Conservation (phyloP, 2,797 vertebrate species). For the Muscicapa comitata region DNA sequence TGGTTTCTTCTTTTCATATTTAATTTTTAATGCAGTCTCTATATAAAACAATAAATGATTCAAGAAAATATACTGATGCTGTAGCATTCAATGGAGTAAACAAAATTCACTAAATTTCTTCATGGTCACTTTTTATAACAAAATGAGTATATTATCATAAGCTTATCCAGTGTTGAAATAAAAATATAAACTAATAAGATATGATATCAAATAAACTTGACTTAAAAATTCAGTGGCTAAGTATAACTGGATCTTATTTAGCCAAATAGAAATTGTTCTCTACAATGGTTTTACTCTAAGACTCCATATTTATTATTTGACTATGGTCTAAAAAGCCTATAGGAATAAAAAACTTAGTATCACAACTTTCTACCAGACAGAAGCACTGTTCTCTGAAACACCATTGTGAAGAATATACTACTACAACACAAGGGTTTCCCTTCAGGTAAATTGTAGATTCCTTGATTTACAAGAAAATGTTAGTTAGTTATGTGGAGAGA, state of each 20-base stretch:
- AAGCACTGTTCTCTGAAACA: neutral
- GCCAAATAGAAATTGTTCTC: neutral
- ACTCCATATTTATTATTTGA: neutral
- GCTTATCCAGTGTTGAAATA: neutral
- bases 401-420: neutral
- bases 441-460: neutral
- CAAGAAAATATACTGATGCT: neutral
- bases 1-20: neutral
- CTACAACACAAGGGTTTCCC: neutral
- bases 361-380: neutral
- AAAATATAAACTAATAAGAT: neutral
- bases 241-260: neutral
- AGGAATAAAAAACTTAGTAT: neutral
- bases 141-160: neutral
- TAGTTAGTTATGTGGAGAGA: neutral
- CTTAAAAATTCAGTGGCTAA: neutral
- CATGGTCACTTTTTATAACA: neutral
- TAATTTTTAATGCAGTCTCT: neutral
- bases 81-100: neutral
- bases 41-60: neutral
- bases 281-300: neutral
- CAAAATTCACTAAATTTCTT: neutral
- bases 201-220: neutral
- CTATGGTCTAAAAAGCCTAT: neutral
- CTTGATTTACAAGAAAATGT: neutral